Percentiles rank a stretch among this genome's conserved stretches.
phyloP scores from a whole-genome alignment of 2,888 invertebrate species.

The Ecliptopera silaceata region DNA sequence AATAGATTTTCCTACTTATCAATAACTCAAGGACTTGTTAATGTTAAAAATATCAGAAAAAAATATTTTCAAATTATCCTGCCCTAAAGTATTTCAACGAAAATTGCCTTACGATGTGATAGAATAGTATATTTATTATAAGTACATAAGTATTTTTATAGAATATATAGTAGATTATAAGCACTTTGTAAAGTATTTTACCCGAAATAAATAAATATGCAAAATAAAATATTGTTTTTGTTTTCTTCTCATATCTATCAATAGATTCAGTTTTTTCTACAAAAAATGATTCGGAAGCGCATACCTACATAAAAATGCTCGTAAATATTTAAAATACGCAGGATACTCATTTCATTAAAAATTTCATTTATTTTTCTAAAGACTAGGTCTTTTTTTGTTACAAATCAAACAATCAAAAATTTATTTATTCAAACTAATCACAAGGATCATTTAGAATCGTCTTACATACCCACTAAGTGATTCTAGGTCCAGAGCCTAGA shows the following conservation, averaged over 20 bases:
- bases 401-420: no score
- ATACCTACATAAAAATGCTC: no score
- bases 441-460: no score
- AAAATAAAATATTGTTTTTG: constrained; percentile 4
- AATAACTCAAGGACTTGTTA: neutral
- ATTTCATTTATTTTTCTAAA: no score
- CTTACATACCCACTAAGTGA: no score
- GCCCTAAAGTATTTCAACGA: constrained; percentile 28
- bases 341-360: no score
- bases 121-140: constrained; percentile 64
- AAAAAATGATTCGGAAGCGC: no score
- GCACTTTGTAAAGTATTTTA: constrained; percentile 62
- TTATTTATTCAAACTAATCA: no score
- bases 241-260: neutral
- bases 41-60: neutral
- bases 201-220: constrained; percentile 63
- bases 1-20: neutral
- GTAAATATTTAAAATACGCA: no score
- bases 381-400: no score
- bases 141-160: constrained; percentile 46
- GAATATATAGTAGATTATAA: constrained; percentile 39
- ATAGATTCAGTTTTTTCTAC: no score
- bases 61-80: constrained; percentile 16
- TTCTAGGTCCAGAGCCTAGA: no score
- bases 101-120: constrained; percentile 70